Base-by-base conservation (phyloP, 1,140 invertebrate genomes). In the Condylostylus longicornis region DNA sequence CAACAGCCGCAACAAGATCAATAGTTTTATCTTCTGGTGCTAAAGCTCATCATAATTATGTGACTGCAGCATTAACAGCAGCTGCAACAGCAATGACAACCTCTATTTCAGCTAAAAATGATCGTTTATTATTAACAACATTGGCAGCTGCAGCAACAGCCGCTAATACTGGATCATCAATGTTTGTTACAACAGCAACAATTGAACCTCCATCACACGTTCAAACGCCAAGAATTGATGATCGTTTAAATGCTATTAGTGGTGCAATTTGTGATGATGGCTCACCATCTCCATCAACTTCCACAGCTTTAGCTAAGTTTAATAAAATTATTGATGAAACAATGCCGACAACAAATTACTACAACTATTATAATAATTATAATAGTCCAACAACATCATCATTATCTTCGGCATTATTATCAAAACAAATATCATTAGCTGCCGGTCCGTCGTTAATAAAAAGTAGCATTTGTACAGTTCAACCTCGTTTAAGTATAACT, bases 231-330 rank as follows among this genome's bases (percentile, higher is more conserved):
- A n/a, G n/a, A n/a, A n/a, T n/a, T n/a, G n/a, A n/a, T n/a, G n/a
- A n/a, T n/a, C n/a, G n/a, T n/a, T n/a, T n/a, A n/a, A n/a, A n/a
- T n/a, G n/a, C n/a, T n/a, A n/a, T n/a, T n/a, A n/a, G n/a, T n/a
- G n/a, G n/a, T n/a, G n/a, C n/a, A n/a, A n/a, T n/a, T n/a, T n/a
- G n/a, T n/a, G n/a, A n/a, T n/a, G n/a, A n/a, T n/a, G n/a, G n/a
- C n/a, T n/a, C n/a, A n/a, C n/a, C n/a, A n/a, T n/a, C n/a, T n/a
- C n/a, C n/a, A n/a, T n/a, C n/a, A n/a, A n/a, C n/a, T n/a, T n/a
- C n/a, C n/a, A n/a, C 51, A 38, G 54, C 54, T 53, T 58, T 58
- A 57, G 54, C 54, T 57, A 58, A 58, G 54, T 58, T 58, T 51
- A 58, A 58, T 48, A 53, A 54, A 42, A 54, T 55, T 45, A 54